Conservation (phyloP, 2,888 invertebrate species). For the Mechanitis messenoides region DNA sequence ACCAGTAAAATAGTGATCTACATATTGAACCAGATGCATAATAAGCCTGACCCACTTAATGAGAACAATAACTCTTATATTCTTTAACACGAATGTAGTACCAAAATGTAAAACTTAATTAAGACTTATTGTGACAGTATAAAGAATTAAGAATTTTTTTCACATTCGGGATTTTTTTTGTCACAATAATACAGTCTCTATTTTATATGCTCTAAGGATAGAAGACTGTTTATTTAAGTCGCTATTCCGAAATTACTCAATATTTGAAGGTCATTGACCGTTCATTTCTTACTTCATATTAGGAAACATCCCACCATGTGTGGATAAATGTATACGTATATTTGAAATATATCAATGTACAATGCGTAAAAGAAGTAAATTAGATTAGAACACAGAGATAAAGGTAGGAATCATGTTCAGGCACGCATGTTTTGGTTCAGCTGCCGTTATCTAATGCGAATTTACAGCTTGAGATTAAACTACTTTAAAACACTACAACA, state of each 20-base stretch:
- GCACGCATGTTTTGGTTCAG: conserved; percentile 54
- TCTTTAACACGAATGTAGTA: too few species aligned
- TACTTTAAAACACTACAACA: conserved; percentile 44
- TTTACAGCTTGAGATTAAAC: conserved; percentile 61
- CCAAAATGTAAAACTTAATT: too few species aligned
- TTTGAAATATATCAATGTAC: conserved; percentile 7
- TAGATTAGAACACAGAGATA: conserved; percentile 33
- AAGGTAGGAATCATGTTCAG: conserved; percentile 56
- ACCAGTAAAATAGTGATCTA: conserved; percentile 30
- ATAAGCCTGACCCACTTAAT: conserved; percentile 30
- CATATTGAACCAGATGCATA: conserved; percentile 33
- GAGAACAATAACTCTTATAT: not conserved
- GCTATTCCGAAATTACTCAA: conserved; percentile 49
- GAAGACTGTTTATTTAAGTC: conserved; percentile 19
- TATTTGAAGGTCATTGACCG: conserved; percentile 63
- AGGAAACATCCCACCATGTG: not conserved
- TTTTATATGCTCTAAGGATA: conserved; percentile 5
- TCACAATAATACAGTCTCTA: not conserved
- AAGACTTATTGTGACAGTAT: too few species aligned
- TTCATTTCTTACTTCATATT: conserved; percentile 9
- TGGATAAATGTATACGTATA: conserved; percentile 8
- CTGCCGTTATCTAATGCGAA: conserved; percentile 62
- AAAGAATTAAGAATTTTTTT: too few species aligned
- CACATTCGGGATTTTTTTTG: too few species aligned
- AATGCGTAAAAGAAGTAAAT: conserved; percentile 23